Evolutionary conservation across 1,140 invertebrate genomes (phyloP), one percentile per base, ranked within the genome.

Genomic region (Drosophila insularis): DNA sequence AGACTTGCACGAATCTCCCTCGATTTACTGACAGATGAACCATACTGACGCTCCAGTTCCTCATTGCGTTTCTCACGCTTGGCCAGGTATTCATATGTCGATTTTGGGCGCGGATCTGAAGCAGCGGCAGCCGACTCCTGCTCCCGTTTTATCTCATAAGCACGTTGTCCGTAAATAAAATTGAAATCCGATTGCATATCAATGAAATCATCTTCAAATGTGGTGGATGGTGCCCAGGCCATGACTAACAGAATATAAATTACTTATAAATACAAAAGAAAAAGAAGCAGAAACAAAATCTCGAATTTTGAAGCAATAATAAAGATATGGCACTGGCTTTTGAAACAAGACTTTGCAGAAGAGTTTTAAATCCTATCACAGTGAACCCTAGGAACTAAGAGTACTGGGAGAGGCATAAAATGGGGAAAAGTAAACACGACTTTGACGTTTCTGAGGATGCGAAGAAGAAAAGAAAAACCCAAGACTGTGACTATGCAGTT

Each of bases 131-230:
- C 35, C 7, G 43, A 69, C 23, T 82, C 69, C 13, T 35, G 4
- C 4, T 60, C 56, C 8, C 40, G 54, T 13, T 39, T 55, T 31
- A 14, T 37, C 17, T 89, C 77, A 39, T 80, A 84, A 31, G 64
- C 61, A 17, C 78, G 11, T 37, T 80, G 77, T 27, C 81, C 85
- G 21, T 73, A 71, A 11, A 87, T 53, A 1, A 84, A 72, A 65
- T 89, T 68, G 21, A 68, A 78, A 37, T 70, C 60, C 0, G 81
- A 71, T 19, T 91, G 76, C 32, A 84, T 53, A n/a, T 70, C 59
- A 14, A 91, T 66, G 23, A 91, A 71, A 31, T 91, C 89, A 14
- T 91, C 70, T 61, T 91, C 90, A 55, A 91, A 91, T n/a, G 66
- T 71, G 1, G 71, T 78, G 11, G 68, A 66, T 10, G 90, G 90